phyloP scores from a whole-genome alignment of 2,113 vertebrate species.

The zebrafish (Danio rerio) region GRCz12tu NC_133193.1:25497501-25498000 shows the following conservation, averaged over 20 bases:
- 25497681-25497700: conserved; percentile 96
- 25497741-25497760: conserved; percentile 88
- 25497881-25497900: conserved; percentile 81
- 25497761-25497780: conserved; percentile 78
- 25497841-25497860: conserved; percentile 82
- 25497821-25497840: conserved; percentile 80
- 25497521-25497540: conserved; percentile 99
- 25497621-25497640: conserved; percentile 68
- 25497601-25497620: conserved; percentile 63
- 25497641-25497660: conserved; percentile 55
- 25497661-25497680: conserved; percentile 61
- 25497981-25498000: conserved; percentile 53
- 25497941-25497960: conserved; percentile 79
- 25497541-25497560: conserved; percentile 94
- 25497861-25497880: conserved; percentile 76
- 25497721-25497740: conserved; percentile 98
- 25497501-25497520: conserved; percentile 96
- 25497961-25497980: conserved; percentile 70
- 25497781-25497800: conserved; percentile 82
- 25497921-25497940: conserved; percentile 69
- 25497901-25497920: conserved; percentile 80
- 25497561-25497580: conserved; percentile 83
- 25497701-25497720: conserved; percentile 99
- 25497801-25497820: conserved; percentile 81
- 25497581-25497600: conserved; percentile 72